Base-by-base conservation (phyloP, 2,888 invertebrate species). In the Argynnis bischoffii region DNA sequence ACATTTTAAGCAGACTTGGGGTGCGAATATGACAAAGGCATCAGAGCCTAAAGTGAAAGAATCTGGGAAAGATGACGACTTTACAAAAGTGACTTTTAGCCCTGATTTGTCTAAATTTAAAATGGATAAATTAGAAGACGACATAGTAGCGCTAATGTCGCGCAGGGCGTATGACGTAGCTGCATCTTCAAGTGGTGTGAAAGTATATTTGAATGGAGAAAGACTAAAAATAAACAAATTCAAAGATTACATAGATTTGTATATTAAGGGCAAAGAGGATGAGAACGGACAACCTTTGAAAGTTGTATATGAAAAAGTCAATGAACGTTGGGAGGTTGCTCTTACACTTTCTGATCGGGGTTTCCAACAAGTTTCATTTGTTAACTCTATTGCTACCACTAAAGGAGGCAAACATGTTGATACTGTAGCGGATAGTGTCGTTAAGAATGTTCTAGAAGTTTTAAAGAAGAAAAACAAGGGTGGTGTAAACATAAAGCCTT, bases 361-460 rank as follows among this genome's bases (percentile, higher is more conserved):
- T 21, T 99, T 98, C 86, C 99, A 99, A 85, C 99, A 99, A 88
- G 97, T 99, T 75, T 99, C 99, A 13, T 99, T 99, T 88, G 99
- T 99, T 3, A 99, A 99, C 92, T 98, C 98, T 71, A 99, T 99
- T 78, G 99, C 99, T 21, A 99, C 99, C 0, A 97, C 98, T 0
- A 99, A 99, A 94, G 99, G 99, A 72, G 99, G 99, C 11, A 95
- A 98, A 63, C 99, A 99, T 85, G 98, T 99, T 8, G 99, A 99
- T 88, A 96, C 99, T 80, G 96, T 99, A 2, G 94, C 96, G 0
- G 99, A 99, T 81, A 95, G 96, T 88, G 94, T 99, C 69, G 96
- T 97, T 0, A 97, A 97, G 82, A 97, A 98, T 83, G 92, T 99
- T 56, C 94, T 96, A 69, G 99, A 99, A 83, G 95, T 96, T 8